phyloP scores from a whole-genome alignment of 2,888 invertebrate genomes.

The Pseudococcus longispinus region DNA sequence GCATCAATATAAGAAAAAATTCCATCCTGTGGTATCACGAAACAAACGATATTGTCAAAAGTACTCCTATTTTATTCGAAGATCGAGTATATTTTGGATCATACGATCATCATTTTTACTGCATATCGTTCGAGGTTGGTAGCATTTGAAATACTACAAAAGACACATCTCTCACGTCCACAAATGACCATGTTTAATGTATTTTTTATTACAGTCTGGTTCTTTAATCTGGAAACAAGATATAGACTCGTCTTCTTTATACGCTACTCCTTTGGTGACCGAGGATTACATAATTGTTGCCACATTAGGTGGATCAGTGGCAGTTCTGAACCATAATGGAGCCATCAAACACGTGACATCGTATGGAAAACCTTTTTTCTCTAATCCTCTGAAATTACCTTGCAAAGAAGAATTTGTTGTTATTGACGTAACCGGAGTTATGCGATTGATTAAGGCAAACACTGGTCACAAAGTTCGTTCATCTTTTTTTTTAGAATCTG shows the following conservation, averaged over 20 bases:
- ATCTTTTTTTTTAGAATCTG: not conserved
- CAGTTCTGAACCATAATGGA: slow-evolving; percentile 24
- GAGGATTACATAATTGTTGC: slow-evolving; percentile 15
- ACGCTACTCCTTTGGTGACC: slow-evolving; percentile 21
- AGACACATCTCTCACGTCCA: not conserved
- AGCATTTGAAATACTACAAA: not conserved
- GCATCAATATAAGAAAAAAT: slow-evolving; percentile 68
- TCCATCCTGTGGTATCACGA: slow-evolving; percentile 70
- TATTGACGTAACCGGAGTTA: slow-evolving; percentile 57
- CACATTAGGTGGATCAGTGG: slow-evolving; percentile 45
- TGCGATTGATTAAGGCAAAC: slow-evolving; percentile 61
- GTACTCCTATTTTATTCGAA: slow-evolving; percentile 66
- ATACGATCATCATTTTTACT: slow-evolving; percentile 74
- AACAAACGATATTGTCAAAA: slow-evolving; percentile 73
- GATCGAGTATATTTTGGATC: slow-evolving; percentile 71
- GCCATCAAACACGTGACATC: not conserved
- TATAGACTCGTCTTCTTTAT: slow-evolving; percentile 48
- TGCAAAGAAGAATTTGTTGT: not conserved
- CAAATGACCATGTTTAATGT: not conserved
- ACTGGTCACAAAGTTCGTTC: not conserved
- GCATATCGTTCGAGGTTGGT: slow-evolving; percentile 60
- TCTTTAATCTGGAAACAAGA: slow-evolving; percentile 66
- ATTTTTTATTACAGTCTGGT: slow-evolving; percentile 30
- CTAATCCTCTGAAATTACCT: slow-evolving; percentile 39
- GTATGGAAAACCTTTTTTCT: slow-evolving; percentile 45